Evolutionary conservation across 2,888 invertebrate species (phyloP).

Genomic region (Adineta ricciae): DNA sequence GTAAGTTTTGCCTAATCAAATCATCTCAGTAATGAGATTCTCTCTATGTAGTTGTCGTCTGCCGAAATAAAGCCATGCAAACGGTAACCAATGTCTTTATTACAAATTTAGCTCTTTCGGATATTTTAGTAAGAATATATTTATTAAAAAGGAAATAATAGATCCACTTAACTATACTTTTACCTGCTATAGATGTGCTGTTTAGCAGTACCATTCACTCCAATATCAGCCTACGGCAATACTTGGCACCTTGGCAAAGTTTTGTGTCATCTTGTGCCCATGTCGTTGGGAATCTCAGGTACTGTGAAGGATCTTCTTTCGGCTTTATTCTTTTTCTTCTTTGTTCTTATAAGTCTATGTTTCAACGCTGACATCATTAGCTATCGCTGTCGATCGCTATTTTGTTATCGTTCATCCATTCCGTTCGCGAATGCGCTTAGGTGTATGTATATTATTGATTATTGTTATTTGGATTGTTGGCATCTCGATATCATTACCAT

Average conservation of each 20-base stretch:
- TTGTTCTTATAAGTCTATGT: slow-evolving; percentile 64
- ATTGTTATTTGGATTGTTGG: slow-evolving; percentile 80
- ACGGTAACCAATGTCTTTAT: neutral
- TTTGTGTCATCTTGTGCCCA: slow-evolving; percentile 81
- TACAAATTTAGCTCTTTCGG: slow-evolving; percentile 30
- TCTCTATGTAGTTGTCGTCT: neutral
- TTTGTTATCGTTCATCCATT: slow-evolving; percentile 94
- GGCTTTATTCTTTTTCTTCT: neutral
- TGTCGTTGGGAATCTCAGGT: slow-evolving; percentile 67
- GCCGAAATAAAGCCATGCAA: slow-evolving; percentile 15
- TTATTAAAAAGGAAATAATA: no score
- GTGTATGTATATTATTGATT: slow-evolving; percentile 73
- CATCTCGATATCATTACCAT: slow-evolving; percentile 74
- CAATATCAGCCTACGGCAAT: slow-evolving; percentile 46
- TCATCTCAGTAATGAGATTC: no score
- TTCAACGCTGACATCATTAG: slow-evolving; percentile 85
- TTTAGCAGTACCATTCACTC: slow-evolving; percentile 89
- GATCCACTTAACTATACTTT: no score
- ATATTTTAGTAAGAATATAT: slow-evolving; percentile 53
- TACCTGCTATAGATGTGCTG: slow-evolving; percentile 59
- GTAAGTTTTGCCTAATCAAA: neutral
- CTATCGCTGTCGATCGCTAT: slow-evolving; percentile 91
- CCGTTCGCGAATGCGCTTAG: slow-evolving; percentile 75
- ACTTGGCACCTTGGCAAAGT: slow-evolving; percentile 79
- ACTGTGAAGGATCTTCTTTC: neutral